Evolutionary conservation across 2,888 invertebrate species (phyloP), one percentile per base, ranked within the genome.

Genomic region (Xestia c-nigrum): DNA sequence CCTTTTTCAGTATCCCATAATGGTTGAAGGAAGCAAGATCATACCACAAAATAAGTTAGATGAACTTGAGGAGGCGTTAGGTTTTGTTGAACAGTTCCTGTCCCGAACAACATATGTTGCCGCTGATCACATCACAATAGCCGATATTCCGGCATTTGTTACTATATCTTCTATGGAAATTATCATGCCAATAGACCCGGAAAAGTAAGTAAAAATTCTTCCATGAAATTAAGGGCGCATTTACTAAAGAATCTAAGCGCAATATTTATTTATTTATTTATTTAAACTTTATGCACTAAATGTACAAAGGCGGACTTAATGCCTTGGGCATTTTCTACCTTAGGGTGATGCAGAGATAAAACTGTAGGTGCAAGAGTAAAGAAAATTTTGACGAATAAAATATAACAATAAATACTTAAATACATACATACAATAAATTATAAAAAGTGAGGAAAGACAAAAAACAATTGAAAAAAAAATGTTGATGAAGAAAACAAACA

Each of bases 51-150:
- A 65, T 10, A n/a, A 31, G 0, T 31, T 78, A 19, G 65, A 78
- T 6, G 55, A 16, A 12, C 38, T 78, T 38, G 24, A 38, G 16
- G 64, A 78, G 57, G 78, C 70, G 1, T 78, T 52, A 16, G 65
- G 78, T 21, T 78, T 59, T 19, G 21, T 78, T 24, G 78, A 78
- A 71, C 70, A 43, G n/a, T 78, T 78, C 5, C 50, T 78, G 19
- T 65, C 78, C 4, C 70, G 64, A 2, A 70, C 78, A 16, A 38
- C 31, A 14, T 78, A 65, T 16, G 31, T 78, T 5, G 78, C 78
- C 4, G 78, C 69, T 46, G 78, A 78, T 43, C 31, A 78, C 24
- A 47, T 78, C 50, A 78, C 78, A 0, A 70, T 78, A 64, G 78
- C 78, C 9, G 78, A 78, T 21, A 21, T 78, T 16, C 40, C 78